Base-by-base conservation (phyloP, 2,888 invertebrate species). In the Neria commutata region DNA sequence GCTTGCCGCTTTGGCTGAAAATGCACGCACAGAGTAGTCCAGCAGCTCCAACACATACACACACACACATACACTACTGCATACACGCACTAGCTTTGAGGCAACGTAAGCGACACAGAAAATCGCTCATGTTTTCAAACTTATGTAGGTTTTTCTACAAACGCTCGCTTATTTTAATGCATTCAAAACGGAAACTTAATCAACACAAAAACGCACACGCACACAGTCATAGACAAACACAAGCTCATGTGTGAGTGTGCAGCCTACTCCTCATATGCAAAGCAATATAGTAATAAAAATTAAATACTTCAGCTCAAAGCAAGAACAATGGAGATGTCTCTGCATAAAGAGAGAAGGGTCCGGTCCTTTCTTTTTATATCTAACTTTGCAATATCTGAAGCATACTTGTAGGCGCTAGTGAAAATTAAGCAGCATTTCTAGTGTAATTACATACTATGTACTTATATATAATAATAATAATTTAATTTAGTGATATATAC, bases 361-460 rank as follows among this genome's bases (percentile, higher is more conserved):
- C 6, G n/a, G 10, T n/a, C 37, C 37, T 4, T n/a, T 11, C 10
- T 14, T 37, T n/a, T 8, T 37, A 4, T 37, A 14, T 37, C 4
- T 37, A 37, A 37, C 6, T 14, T 37, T 8, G n/a, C 37, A 29
- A 29, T n/a, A n/a, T n/a, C n/a, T n/a, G n/a, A 16, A 26, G 49
- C 17, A 26, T 49, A 49, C 49, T 49, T 49, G 25, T 26, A 29
- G 49, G 29, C 49, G 49, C 19, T 49, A 29, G 29, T 16, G 26
- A n/a, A 49, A 49, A 49, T 49, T 49, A 49, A 49, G 49, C 21
- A 16, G 6, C n/a, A 4, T n/a, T 37, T 37, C n/a, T 37, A n/a
- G n/a, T n/a, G n/a, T n/a, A n/a, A n/a, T n/a, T n/a, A n/a, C n/a
- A n/a, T n/a, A n/a, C n/a, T n/a, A n/a, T n/a, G n/a, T n/a, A n/a